Evolutionary conservation across 2,888 invertebrate species (phyloP), one percentile per base, ranked within the genome.

Genomic region (Drosophila austrosaltans): DNA sequence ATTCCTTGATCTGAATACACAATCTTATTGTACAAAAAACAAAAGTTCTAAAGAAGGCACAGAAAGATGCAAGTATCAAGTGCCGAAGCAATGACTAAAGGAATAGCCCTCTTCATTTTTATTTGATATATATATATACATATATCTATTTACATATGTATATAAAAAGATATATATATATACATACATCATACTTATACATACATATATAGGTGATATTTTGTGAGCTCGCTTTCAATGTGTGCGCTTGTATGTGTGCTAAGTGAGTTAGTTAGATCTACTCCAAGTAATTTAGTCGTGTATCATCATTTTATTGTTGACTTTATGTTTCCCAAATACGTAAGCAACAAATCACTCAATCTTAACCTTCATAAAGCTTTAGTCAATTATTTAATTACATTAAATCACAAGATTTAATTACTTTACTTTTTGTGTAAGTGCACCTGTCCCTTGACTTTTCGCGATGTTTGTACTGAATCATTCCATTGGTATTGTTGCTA

Each of bases 311-410:
- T 61, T 67, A 66, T 63, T n/a, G n/a, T 42, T 74, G 63, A 20
- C 65, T 66, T 48, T 10, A 32, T 44, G 63, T 44, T 62, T 53
- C 56, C 57, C 66, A 62, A 67, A 74, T 68, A 75, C 77, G 63
- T 65, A 83, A 87, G 82, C 89, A 89, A 89, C 89, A 83, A 64
- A 67, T 59, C 42, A 73, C 32, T 74, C 63, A 53, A 63, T 16
- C n/a, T 16, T 5, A 25, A 48, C 2, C 22, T 1, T 3, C 48
- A 48, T 25, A 48, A 25, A 25, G 10, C 22, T 25, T 57, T 36
- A 10, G 57, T 57, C 57, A 57, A 57, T 57, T 57, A 57, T 57
- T 57, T 36, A 22, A 39, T 16, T 28, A 7, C 25, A 7, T 25
- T n/a, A 30, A 42, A 59, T 10, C 22, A 28, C 10, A 2, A 12